A percentile compares a stretch with the other conserved stretches of the same genome.
phyloP scores from a whole-genome alignment of 2,797 vertebrate species.

The Adelosebastes latens region DNA sequence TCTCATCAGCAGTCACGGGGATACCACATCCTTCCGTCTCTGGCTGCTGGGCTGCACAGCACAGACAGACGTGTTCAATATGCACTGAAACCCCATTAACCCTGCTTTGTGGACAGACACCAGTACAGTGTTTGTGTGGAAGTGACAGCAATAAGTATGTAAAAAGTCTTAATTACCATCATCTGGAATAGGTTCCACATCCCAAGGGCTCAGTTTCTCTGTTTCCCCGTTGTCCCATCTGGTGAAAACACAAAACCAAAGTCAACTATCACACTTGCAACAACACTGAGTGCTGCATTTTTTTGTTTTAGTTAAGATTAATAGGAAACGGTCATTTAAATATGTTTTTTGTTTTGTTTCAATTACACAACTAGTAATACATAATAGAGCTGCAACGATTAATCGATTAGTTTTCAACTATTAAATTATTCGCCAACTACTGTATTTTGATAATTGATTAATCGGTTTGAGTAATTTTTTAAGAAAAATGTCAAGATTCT shows the following conservation, averaged over 20 bases:
- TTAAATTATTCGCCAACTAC: not conserved
- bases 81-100: not conserved
- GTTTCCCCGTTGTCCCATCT: conserved; percentile 98
- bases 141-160: not conserved
- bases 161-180: conserved; percentile 82
- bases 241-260: conserved; percentile 38
- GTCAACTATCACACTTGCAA: not conserved
- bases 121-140: not conserved
- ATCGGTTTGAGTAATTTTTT: not conserved
- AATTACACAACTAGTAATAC: not conserved
- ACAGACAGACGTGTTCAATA: conserved; percentile 5
- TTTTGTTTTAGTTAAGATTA: not conserved
- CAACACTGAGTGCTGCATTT: not conserved
- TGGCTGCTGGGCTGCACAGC: conserved; percentile 86
- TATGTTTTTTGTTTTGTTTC: not conserved
- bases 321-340: not conserved
- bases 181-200: conserved; percentile 95
- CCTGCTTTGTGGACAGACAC: not conserved
- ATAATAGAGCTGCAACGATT: too few relatives aligned
- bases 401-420: too few relatives aligned
- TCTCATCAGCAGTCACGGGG: conserved; percentile 90
- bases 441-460: not conserved
- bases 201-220: conserved; percentile 97
- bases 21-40: conserved; percentile 90
- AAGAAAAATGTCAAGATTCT: not conserved